A percentile compares a stretch with the other conserved stretches of the same genome.
phyloP scores from a whole-genome alignment of 2,113 vertebrate species.

The Fukomys damarensis region DNA sequence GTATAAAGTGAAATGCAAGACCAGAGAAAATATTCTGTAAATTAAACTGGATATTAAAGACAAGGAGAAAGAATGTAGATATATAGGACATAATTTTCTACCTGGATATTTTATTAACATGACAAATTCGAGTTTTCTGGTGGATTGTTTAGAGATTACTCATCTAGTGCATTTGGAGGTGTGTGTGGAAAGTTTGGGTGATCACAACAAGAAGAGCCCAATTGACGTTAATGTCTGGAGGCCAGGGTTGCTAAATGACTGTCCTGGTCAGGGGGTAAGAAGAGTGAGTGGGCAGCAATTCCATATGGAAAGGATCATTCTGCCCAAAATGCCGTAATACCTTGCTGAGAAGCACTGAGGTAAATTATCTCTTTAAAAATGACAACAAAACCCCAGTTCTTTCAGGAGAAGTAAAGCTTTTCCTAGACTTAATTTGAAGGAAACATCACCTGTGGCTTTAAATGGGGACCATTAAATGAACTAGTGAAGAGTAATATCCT shows the following conservation, averaged over 20 bases:
- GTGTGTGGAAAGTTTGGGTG: constrained; percentile 28
- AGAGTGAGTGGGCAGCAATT: background rate
- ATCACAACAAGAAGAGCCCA: background rate
- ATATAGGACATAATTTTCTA: background rate
- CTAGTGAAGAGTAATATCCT: background rate
- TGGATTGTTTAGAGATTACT: constrained; percentile 3
- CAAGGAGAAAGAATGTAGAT: background rate
- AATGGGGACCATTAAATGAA: background rate
- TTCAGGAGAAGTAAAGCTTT: background rate
- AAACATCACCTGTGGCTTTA: background rate
- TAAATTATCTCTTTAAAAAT: background rate
- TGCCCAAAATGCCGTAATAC: background rate
- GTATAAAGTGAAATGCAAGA: constrained; percentile 39
- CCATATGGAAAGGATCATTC: constrained; percentile 10
- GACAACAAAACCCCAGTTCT: background rate
- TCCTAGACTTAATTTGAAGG: background rate
- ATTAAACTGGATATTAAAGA: background rate
- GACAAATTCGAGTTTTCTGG: constrained; percentile 3
- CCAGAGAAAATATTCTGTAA: constrained; percentile 38
- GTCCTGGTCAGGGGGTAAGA: background rate
- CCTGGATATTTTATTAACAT: constrained; percentile 1
- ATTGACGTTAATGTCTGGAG: background rate
- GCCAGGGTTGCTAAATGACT: background rate
- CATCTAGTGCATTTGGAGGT: background rate
- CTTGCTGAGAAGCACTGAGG: constrained; percentile 21